Evolutionary conservation across 2,113 vertebrate genomes (phyloP).

Genomic region (Syngnathoides biaculeatus): DNA sequence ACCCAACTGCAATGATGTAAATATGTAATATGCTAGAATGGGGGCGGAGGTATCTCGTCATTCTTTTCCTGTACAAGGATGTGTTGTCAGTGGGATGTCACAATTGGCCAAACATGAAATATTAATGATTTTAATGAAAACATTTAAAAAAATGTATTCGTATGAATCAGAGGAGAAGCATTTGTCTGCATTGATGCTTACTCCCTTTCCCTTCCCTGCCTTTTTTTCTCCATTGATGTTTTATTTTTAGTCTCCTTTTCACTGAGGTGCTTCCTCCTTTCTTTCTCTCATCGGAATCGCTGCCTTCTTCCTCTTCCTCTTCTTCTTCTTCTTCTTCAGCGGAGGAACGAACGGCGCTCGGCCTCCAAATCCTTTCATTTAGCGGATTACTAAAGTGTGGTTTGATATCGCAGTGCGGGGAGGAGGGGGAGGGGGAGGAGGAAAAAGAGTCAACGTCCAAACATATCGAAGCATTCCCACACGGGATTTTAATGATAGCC

Average conservation of each 20-base stretch:
- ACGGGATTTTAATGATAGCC: constrained; percentile 22
- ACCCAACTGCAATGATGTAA: too few species aligned
- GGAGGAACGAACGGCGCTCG: constrained; percentile 59
- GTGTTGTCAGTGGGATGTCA: too few species aligned
- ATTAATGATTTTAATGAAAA: too few species aligned
- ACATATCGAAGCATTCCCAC: constrained; percentile 57
- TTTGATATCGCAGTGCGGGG: constrained; percentile 64
- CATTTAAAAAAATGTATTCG: neutral
- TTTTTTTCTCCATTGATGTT: neutral
- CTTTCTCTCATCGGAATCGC: constrained; percentile 45
- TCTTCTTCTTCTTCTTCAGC: constrained; percentile 67
- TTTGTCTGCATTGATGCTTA: neutral
- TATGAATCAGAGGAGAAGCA: neutral
- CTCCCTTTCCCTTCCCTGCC: neutral
- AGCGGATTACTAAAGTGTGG: constrained; percentile 69
- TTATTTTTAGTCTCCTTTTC: constrained; percentile 1
- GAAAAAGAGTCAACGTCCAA: constrained; percentile 37
- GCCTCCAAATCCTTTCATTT: constrained; percentile 72
- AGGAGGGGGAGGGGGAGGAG: constrained; percentile 14
- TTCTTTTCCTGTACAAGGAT: too few species aligned
- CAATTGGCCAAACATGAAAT: too few species aligned
- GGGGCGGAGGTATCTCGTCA: too few species aligned
- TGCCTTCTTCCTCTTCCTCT: constrained; percentile 60
- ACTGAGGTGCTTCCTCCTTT: constrained; percentile 18
- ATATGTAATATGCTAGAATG: too few species aligned